These are phyloP conservation scores for Pachyuromys duprasi DNA, from an alignment of 2,797 vertebrate species.

Conservation along the genomic window DNA sequence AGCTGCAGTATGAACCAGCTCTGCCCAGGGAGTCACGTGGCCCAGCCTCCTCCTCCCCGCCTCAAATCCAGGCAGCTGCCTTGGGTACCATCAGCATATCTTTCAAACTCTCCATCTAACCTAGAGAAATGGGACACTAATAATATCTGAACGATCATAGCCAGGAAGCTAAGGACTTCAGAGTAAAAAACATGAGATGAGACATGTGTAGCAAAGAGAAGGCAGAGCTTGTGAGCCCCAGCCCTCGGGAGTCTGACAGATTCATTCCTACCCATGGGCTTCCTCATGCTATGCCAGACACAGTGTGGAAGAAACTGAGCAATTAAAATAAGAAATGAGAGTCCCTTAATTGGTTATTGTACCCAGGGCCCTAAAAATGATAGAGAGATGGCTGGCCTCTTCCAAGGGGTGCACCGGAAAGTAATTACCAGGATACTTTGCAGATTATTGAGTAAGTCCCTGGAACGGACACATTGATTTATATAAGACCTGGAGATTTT, in stretches of 20 bases:
- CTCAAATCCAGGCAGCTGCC: conserved; percentile 37
- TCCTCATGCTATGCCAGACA: background rate
- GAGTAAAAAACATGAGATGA: background rate
- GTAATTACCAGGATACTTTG: conserved; percentile 76
- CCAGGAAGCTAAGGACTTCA: conserved; percentile 58
- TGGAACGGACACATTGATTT: conserved; percentile 78
- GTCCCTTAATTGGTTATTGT: conserved; percentile 70
- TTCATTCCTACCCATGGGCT: background rate
- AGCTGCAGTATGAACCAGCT: background rate
- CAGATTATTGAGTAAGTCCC: conserved; percentile 72
- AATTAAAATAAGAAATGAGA: conserved; percentile 83
- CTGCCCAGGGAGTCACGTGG: background rate
- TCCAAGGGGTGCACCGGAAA: conserved; percentile 59
- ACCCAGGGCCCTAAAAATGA: conserved; percentile 73
- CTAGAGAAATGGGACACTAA: conserved; percentile 52
- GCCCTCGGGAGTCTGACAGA: conserved; percentile 42
- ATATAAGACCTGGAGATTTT: conserved; percentile 74
- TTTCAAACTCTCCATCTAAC: conserved; percentile 55
- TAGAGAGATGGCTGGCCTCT: conserved; percentile 65
- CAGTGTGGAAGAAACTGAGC: conserved; percentile 59
- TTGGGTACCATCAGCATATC: background rate
- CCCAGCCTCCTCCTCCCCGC: background rate
- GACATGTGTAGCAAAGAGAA: background rate
- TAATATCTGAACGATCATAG: conserved; percentile 66
- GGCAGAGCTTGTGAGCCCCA: background rate